These are phyloP conservation scores for human DNA, from an alignment of 2,113 vertebrate genomes.

Conservation along the genomic window DNA sequence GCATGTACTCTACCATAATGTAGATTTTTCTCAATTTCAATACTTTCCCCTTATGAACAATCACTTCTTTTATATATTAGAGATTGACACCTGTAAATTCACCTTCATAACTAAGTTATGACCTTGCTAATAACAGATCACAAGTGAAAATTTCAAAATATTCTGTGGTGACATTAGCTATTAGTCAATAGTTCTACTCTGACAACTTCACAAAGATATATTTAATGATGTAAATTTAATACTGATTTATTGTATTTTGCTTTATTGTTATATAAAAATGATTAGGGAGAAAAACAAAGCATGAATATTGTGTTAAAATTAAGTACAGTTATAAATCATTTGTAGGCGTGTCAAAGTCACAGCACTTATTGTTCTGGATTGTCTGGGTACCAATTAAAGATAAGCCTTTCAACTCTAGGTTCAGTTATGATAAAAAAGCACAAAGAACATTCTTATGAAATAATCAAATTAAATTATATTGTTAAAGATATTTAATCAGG, in stretches of 20 bases:
- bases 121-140: background rate
- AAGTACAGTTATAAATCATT: background rate
- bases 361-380: background rate
- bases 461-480: background rate
- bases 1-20: background rate
- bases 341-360: background rate
- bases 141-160: background rate
- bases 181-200: background rate
- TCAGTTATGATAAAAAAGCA: background rate
- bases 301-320: background rate
- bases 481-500: background rate
- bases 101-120: background rate
- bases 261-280: background rate
- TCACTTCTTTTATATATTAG: background rate
- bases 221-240: conserved; percentile 16
- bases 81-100: background rate
- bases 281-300: background rate
- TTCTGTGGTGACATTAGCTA: background rate
- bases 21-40: background rate
- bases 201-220: background rate
- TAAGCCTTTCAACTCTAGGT: background rate
- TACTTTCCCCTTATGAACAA: background rate
- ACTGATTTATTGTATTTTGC: background rate
- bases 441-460: background rate
- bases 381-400: background rate